Conservation (phyloP, 2,113 vertebrate genomes). For the Xiphophorus maculatus region DNA sequence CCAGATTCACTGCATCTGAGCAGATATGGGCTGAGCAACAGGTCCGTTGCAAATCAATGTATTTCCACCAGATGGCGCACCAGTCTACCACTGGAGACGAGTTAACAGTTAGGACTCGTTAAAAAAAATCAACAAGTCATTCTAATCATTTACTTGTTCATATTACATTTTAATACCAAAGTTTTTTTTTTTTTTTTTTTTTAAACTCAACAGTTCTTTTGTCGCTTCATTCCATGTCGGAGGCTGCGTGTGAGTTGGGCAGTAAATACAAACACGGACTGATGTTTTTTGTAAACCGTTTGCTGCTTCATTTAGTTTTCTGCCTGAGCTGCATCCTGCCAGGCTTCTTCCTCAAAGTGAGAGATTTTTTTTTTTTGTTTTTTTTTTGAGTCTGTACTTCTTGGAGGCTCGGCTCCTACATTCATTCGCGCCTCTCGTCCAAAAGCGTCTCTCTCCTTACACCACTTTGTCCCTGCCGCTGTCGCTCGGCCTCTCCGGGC, state of each 20-base stretch:
- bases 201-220: neutral
- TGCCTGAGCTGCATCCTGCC: no score
- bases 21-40: neutral
- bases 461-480: conserved; percentile 15
- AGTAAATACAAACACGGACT: neutral
- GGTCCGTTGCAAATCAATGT: neutral
- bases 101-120: neutral
- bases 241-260: neutral
- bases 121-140: neutral
- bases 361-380: no score
- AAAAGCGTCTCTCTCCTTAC: neutral
- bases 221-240: neutral
- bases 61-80: neutral
- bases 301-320: no score
- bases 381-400: neutral
- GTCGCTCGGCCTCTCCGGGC: conserved; percentile 39
- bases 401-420: neutral
- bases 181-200: no score
- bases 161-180: neutral
- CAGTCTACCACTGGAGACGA: neutral
- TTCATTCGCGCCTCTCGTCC: conserved; percentile 10
- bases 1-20: no score
- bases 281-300: no score
- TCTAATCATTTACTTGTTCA: neutral
- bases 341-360: neutral